Evolutionary conservation across 2,888 invertebrate species (phyloP), one percentile per base, ranked within the genome.

Genomic region (Alcis repandata): DNA sequence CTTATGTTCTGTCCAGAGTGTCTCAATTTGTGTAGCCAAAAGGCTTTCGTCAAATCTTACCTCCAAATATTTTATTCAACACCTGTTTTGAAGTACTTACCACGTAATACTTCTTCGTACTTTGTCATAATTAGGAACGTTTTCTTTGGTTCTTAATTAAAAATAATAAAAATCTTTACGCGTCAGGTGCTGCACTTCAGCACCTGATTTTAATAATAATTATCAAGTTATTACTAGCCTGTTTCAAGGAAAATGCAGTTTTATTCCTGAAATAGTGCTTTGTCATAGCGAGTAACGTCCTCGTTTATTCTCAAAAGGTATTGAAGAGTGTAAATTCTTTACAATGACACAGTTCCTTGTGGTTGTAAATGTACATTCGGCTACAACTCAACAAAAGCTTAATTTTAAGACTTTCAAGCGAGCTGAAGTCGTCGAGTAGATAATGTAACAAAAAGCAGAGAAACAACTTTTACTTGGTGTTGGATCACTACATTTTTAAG

Each of bases 341-440:
- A 41, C 13, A 27, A 46, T 27, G 27, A 46, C 8, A 27, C 1
- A 11, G 20, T 27, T 32, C 9, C 27, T n/a, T 6, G 48, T 48
- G 48, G 8, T 32, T 36, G 0, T 7, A 13, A 51, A 19, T 33
- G 33, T 33, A 32, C 2, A 10, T n/a, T 17, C 33, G 17, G 1
- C 22, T 48, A 36, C 13, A 36, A 51, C 6, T 33, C 33, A 19
- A 36, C 10, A 36, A 20, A 20, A 36, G 36, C 51, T 51, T 51
- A 36, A 36, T 51, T 51, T 51, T 51, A 51, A 51, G 36, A 19
- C 51, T 36, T 20, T 19, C 10, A 11, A 45, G 10, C 17, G 33
- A 36, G 36, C 2, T 8, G 19, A 11, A 48, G 13, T 48, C n/a
- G n/a, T 32, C 11, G 36, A 51, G 17, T 13, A 13, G 17, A 19